Conservation (phyloP, 2,888 invertebrate species). For the Synanthedon formicaeformis region DNA sequence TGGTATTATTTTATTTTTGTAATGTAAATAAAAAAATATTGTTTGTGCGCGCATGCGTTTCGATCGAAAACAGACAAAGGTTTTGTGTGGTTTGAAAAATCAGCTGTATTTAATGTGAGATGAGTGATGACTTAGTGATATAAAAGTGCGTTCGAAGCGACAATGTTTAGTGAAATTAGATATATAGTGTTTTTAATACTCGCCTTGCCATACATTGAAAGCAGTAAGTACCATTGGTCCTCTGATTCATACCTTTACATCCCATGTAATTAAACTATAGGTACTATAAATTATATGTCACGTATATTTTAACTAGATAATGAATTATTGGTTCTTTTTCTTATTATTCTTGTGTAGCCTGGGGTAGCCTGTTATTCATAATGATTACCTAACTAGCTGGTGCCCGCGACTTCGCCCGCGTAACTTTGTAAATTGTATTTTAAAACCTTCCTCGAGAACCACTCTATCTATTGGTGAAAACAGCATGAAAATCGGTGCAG, state of each 20-base stretch:
- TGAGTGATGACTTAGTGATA: conserved; percentile 70
- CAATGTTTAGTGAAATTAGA: conserved; percentile 75
- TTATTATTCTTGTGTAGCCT: too few species aligned
- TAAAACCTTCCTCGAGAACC: too few species aligned
- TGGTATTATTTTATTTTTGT: conserved; percentile 18
- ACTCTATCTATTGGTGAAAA: too few species aligned
- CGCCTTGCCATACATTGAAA: conserved; percentile 77
- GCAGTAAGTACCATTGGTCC: conserved; percentile 66
- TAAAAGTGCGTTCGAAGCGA: conserved; percentile 58
- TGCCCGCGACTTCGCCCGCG: too few species aligned
- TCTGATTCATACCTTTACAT: too few species aligned
- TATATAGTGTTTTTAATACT: conserved; percentile 77
- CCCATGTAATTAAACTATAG: neutral
- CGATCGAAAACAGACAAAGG: conserved; percentile 71
- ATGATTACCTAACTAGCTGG: too few species aligned
- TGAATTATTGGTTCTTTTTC: too few species aligned
- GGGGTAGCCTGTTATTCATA: too few species aligned
- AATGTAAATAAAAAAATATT: conserved; percentile 67
- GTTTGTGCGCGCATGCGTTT: conserved; percentile 70
- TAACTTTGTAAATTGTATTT: too few species aligned
- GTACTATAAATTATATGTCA: neutral
- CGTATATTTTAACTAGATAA: too few species aligned
- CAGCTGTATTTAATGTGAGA: conserved; percentile 70
- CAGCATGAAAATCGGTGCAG: too few species aligned
- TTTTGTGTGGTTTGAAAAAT: conserved; percentile 70